Evolutionary conservation across 2,888 invertebrate genomes (phyloP), one percentile per base, ranked within the genome.

Genomic region (Volucella inanis): DNA sequence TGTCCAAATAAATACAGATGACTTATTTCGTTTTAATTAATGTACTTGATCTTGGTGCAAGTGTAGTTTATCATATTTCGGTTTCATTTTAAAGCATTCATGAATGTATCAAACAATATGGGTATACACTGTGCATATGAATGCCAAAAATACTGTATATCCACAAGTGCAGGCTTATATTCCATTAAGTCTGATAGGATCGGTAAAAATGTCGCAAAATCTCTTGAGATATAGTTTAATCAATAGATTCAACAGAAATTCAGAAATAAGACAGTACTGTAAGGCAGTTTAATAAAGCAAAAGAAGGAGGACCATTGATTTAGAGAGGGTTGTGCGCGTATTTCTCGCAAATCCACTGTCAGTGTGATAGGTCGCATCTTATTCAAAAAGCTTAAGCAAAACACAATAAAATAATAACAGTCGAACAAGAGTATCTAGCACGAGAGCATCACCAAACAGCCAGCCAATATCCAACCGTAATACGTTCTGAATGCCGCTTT

Each of bases 191-290:
- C 39, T 41, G 43, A 62, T 45, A 41, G 47, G 50, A 65, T 38
- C 49, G 64, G 84, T 68, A 64, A 59, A 49, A 65, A 49, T 50
- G 55, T 82, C 12, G 43, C 15, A 31, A 52, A 64, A 62, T 86
- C 88, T 88, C 86, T 88, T 89, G 89, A 89, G 88, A 47, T 67
- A 41, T 43, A 70, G 38, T 76, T 57, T 57, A 72, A 57, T 68
- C 12, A 76, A 77, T 76, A 57, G 75, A 65, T 43, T 11, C 61
- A 72, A 61, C 18, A 77, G 54, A 75, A 12, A 45, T 9, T n/a
- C 57, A 65, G 31, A 57, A 68, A 14, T 52, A 45, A 54, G 54
- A 52, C 54, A 41, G 31, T 18, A 75, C 47, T 71, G 39, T 41
- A 47, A 57, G 55, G n/a, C 64, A 68, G 59, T 11, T 57, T 57